Base-by-base conservation (phyloP, 2,797 vertebrate species). In the Gambusia yucatana region DNA sequence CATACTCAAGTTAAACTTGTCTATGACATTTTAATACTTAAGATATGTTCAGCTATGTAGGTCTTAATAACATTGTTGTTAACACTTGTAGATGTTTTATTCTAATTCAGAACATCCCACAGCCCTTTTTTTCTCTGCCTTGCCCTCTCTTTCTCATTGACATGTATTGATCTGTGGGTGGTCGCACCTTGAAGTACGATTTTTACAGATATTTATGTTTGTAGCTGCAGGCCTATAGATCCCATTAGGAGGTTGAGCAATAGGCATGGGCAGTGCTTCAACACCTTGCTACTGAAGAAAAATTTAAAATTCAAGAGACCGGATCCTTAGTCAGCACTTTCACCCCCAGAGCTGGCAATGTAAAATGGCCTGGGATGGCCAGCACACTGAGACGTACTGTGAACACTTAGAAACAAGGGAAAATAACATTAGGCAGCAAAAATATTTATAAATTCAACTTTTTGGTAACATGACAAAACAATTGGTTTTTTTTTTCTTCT, bases 301-400 rank as follows among this genome's bases (percentile, higher is more conserved):
- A 92, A 91, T 92, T 87, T 88, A 92, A 95, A 94, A 95, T 95
- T 95, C 93, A 94, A 86, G 78, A 92, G 88, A 84, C 67, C 78
- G 82, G 83, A 84, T 85, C 67, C 90, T 93, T 90, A 94, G 91
- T 96, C 95, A 96, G 95, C 94, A 88, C 85, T 92, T 93, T 83
- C 75, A 43, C 61, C 81, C 72, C 61, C 61, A 79, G 84, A 87
- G 86, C 86, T 77, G 80, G 83, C 84, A 80, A 85, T 90, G 92
- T 92, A 90, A 91, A 93, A 91, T 88, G 89, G 89, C 88, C 81
- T 30, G 81, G 86, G 83, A 88, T 82, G 86, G 80, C 83, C 41
- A 80, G 76, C 50, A 74, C 73, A 76, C 76, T 44, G 73, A 82
- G 73, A 69, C 59, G 39, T 43, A 65, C 22, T 78, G 78, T 75